Percentiles rank a stretch among this genome's conserved stretches.
These are phyloP conservation scores for Amphimedon queenslandica DNA, from an alignment of 37 sponge, comb jelly and placozoan species.

Conservation along the genomic window DNA sequence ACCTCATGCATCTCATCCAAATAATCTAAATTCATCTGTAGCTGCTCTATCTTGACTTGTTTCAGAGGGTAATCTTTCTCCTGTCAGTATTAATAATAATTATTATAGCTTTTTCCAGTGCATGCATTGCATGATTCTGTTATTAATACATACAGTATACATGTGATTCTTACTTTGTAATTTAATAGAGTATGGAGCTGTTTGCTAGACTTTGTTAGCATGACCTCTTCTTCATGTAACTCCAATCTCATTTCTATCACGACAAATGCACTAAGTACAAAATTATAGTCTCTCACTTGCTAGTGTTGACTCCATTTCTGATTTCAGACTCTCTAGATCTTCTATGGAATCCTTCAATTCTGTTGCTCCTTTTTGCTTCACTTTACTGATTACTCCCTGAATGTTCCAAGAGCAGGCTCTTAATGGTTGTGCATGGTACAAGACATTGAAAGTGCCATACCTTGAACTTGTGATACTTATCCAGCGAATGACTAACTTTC, in stretches of 20 bases:
- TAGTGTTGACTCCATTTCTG: too few relatives aligned
- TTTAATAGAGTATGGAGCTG: not conserved
- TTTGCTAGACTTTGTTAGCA: not conserved
- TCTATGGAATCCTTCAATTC: too few relatives aligned
- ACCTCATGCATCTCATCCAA: constrained; percentile 12
- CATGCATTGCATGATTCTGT: not conserved
- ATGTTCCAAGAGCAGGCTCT: not conserved
- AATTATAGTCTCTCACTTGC: too few relatives aligned
- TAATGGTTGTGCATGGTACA: not conserved
- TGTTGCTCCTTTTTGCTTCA: not conserved
- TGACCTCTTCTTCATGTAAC: too few relatives aligned
- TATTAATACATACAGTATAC: too few relatives aligned
- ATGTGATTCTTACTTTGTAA: constrained; percentile 6
- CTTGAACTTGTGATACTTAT: constrained; percentile 51
- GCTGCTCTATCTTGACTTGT: constrained; percentile 29
- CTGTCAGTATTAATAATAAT: not conserved
- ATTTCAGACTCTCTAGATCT: too few relatives aligned
- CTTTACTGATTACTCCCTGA: not conserved
- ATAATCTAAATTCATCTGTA: constrained; percentile 23
- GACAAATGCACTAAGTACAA: too few relatives aligned
- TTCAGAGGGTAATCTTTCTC: constrained; percentile 63
- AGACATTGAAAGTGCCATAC: too few relatives aligned
- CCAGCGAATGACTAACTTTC: constrained; percentile 16
- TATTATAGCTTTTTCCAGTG: not conserved
- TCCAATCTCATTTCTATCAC: too few relatives aligned